A percentile compares a stretch with the other conserved stretches of the same genome.
phyloP scores from a whole-genome alignment of 2,888 invertebrate species.

The Drosophila mimica region DNA sequence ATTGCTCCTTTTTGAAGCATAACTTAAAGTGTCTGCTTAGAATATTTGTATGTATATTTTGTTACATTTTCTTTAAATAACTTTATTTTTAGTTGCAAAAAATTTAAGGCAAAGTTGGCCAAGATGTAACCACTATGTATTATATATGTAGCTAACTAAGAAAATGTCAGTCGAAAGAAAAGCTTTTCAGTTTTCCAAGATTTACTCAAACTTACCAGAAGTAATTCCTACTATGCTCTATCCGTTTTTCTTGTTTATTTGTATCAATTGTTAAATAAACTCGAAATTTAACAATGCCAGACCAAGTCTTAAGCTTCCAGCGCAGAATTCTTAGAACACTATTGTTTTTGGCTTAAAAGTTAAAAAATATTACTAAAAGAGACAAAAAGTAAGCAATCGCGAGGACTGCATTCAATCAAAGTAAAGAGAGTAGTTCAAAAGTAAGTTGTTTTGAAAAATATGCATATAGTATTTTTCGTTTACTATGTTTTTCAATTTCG shows the following conservation, averaged over 20 bases:
- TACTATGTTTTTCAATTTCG: conserved; percentile 39
- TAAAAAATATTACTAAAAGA: neutral
- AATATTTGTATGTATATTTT: neutral
- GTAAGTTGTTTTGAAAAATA: conserved; percentile 38
- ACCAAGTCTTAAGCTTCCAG: too few relatives aligned
- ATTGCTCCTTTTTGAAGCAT: neutral
- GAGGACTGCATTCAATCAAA: too few relatives aligned
- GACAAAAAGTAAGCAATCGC: neutral
- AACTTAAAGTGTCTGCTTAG: neutral
- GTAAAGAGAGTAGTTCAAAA: neutral
- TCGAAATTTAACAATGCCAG: neutral
- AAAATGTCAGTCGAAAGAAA: neutral
- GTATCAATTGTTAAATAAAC: neutral
- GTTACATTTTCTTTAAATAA: neutral
- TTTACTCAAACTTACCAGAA: neutral
- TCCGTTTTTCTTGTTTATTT: neutral
- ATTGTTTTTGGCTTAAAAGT: neutral
- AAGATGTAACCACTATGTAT: neutral
- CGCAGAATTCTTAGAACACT: neutral
- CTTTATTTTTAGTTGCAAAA: neutral
- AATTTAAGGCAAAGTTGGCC: neutral
- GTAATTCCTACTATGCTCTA: neutral
- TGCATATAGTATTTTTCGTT: conserved; percentile 32
- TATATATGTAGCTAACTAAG: neutral
- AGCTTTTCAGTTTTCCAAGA: neutral